Base-by-base conservation (phyloP, 1,140 invertebrate genomes). In the Triops cancriformis region DNA sequence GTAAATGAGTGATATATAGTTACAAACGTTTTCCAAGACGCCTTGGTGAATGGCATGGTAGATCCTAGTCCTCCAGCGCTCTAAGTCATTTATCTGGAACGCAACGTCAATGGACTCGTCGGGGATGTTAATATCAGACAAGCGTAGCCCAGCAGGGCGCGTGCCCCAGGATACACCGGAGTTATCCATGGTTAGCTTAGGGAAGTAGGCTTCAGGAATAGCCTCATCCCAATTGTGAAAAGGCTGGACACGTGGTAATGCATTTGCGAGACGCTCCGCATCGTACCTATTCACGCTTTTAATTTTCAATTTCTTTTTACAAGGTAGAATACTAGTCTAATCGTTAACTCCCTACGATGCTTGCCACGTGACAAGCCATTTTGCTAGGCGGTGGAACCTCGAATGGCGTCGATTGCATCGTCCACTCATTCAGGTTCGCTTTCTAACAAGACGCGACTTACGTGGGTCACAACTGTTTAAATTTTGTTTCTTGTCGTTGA, bases 41-140 rank as follows among this genome's bases (percentile, higher is more conserved):
- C 90, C 91, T 37, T 88, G 88, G 73, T 92, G 89, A 75, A 94
- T 91, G 12, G 92, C 93, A 73, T 91, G 88, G 27, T 88, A 86
- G 80, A 94, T 90, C 27, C 92, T 86, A 81, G 92, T 90, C 1
- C 90, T 86, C 91, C 91, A 94, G 72, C 89, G 87, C 81, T 91
- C 89, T 80, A 95, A 72, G 80, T 92, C 88, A 1, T 88, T 84
- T 7, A 94, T 76, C 26, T 28, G 73, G 23, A 31, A 75, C n/a
- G 75, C 73, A 27, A 80, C 64, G 41, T 73, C 43, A 18, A 72
- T 7, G 12, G 75, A 28, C n/a, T 37, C 37, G 14, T 73, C 77
- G n/a, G 77, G 73, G 26, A 74, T 80, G 72, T 80, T 72, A 4
- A 80, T 72, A 26, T 78, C 77, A 73, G 77, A 72, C 28, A 78